Base-by-base conservation (phyloP, 2,113 vertebrate genomes). In the Colius striatus region DNA sequence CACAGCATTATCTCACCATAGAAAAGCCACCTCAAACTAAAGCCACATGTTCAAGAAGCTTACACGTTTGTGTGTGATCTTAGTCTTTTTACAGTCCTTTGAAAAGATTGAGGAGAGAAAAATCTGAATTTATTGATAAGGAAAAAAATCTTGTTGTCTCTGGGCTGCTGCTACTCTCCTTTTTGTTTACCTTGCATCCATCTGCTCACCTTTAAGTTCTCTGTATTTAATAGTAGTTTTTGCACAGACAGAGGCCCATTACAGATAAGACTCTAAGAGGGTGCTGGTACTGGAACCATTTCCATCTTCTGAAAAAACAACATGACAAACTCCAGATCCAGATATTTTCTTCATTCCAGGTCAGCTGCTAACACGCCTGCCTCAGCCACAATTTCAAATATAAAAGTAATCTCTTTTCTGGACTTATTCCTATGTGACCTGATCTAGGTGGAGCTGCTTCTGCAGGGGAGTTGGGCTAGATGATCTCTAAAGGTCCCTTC, bases 41-140 rank as follows among this genome's bases (percentile, higher is more conserved):
- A 76, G 51, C 38, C 63, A 21, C 0, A 0, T 30, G 4, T 38
- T 68, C 53, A 72, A 66, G 22, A 63, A 54, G 21, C 16, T 53
- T 30, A 13, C 12, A 16, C 48, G 10, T 21, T 60, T 54, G 17
- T 50, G 17, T 50, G n/a, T 58, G 27, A 53, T 27, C n/a, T 60
- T 27, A 43, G 5, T 34, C 36, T 45, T 29, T 51, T 74, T 16
- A 55, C 18, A 70, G 34, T 10, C 3, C 9, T 47, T 78, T 68
- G 15, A 87, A 61, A 32, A 21, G 11, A 30, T 45, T 6, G 1
- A 0, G 5, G 3, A 1, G 17, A 68, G 57, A 38, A 21, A 12
- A 51, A 8, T 7, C 8, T 73, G 10, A 68, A 66, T 32, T 29
- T 38, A 57, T 9, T 14, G 14, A 48, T 54, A 10, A 55, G 27